Base-by-base conservation (phyloP, 1,140 invertebrate genomes). In the Tetranychus urticae region DNA sequence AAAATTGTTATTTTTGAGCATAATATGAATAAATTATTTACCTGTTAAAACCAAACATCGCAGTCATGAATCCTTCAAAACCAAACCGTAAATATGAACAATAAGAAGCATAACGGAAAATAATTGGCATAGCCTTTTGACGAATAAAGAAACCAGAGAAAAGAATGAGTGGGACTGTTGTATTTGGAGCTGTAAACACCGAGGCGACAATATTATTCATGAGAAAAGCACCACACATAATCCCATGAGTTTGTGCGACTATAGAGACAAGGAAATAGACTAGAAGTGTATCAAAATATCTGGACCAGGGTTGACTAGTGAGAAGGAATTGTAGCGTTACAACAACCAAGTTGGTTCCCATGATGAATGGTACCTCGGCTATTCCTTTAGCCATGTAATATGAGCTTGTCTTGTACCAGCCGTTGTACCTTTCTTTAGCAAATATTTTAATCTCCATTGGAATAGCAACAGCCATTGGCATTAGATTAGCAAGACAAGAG, bases 371-470 rank as follows among this genome's bases (percentile, higher is more conserved):
- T 48, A 62, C 23, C 10, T 62, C 61, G 10, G 61, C 36, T 1
- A 62, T 33, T 31, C 10, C 36, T 37, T 47, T 58, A 8, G 36
- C 56, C 13, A 58, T 23, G 37, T 62, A 61, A 45, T 61, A 61
- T 7, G 14, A 14, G 6, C 14, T 42, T 6, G 33, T 13, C 3
- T 33, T 34, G 39, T 61, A 61, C 60, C 60, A 61, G 89, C 50
- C 92, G 71, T 97, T 97, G 55, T 94, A 75, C 78, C 96, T 88
- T 74, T 97, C 91, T 70, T 88, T 77, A 46, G 89, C 39, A 52
- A 52, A 52, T 8, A 31, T 52, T 23, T 52, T 52, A 3, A 56
- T 56, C 14, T 56, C 33, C 34, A 56, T 14, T 36, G 55, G 55
- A 56, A 56, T 36, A 8, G 33, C 35, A 8, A 59, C 36, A 5